Evolutionary conservation across 2,797 vertebrate species (phyloP), one percentile per base, ranked within the genome.

Genomic region (Mergus octosetaceus): DNA sequence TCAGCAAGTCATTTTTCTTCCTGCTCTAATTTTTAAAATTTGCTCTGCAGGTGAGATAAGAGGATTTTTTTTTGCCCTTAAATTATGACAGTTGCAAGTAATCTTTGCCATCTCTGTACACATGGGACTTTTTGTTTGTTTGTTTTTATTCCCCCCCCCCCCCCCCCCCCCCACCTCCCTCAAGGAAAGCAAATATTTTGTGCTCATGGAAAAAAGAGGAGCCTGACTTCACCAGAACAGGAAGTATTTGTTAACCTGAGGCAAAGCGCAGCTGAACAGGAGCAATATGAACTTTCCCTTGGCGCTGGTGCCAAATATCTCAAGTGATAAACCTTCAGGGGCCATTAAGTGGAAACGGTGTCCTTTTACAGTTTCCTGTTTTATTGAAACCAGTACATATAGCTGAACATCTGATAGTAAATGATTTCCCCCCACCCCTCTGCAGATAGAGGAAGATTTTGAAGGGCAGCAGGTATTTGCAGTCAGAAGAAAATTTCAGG

Each of bases 131-230:
- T 62, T 93, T 81, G 47, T 58, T 73, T 45, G 2, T 22, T 38
- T 43, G 24, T 68, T 49, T 54, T 4, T 54, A 53, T 32, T 82
- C 8, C 32, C 78, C 65, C 34, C 9, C 38, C 66, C 34, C 34
- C 85, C 43, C 8, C 32, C 78, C 65, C 34, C 9, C 38, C 66
- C 34, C 34, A 85, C 43, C 43, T 32, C 8, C 38, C 66, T 53
- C 38, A 87, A 81, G 94, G 91, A 89, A 96, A 97, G 39, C 43
- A 88, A 94, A 79, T 76, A 92, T 94, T 93, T 89, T 89, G 24
- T 90, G 39, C 38, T 89, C 9, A 39, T 74, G 70, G 71, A 73
- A 87, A 87, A 90, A 91, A 54, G 2, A 30, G 39, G 51, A 94
- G 79, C 45, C 93, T 89, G 90, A 36, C 57, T 94, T 36, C 64